Base-by-base conservation (phyloP, 2,888 invertebrate genomes). In the Holacanthella duospinosa region DNA sequence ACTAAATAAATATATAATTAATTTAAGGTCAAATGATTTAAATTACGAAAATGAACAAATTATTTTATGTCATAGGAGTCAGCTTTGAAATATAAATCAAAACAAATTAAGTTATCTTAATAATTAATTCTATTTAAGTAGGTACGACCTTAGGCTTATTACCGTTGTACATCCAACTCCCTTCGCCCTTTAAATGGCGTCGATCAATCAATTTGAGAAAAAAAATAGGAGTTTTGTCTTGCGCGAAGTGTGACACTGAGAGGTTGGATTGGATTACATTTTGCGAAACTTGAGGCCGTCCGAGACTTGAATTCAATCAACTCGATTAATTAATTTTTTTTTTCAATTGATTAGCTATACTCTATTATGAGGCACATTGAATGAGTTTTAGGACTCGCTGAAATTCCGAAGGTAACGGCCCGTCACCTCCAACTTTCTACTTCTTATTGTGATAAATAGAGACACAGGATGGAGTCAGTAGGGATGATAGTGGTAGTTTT, bases 361-460 rank as follows among this genome's bases (percentile, higher is more conserved):
- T 36, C 16, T 9, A 48, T 9, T 48, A 48, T 48, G 48, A 48
- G 48, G 48, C 48, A 48, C 48, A 48, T 48, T 48, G 12, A 9
- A n/a, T 21, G 12, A n/a, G 48, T 6, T 48, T n/a, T 21, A n/a
- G 48, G 21, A 48, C 36, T 36, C 16, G 36, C 9, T 21, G 21
- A 48, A 48, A n/a, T 48, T n/a, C 12, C 4, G 48, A 48, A 4
- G 48, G n/a, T 21, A n/a, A 28, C 27, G 19, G 27, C 21, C n/a
- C 56, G 56, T 56, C 56, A 29, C 56, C 56, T 56, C 28, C 56
- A 29, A 28, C 56, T 56, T 29, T 24, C 24, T 29, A 28, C 56
- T 19, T 28, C 56, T 19, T n/a, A 28, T 9, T 26, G n/a, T n/a
- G n/a, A n/a, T n/a, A n/a, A n/a, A n/a, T n/a, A n/a, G n/a, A n/a